phyloP scores from a whole-genome alignment of 1,140 invertebrate genomes.

The Cotesia vestalis region DNA sequence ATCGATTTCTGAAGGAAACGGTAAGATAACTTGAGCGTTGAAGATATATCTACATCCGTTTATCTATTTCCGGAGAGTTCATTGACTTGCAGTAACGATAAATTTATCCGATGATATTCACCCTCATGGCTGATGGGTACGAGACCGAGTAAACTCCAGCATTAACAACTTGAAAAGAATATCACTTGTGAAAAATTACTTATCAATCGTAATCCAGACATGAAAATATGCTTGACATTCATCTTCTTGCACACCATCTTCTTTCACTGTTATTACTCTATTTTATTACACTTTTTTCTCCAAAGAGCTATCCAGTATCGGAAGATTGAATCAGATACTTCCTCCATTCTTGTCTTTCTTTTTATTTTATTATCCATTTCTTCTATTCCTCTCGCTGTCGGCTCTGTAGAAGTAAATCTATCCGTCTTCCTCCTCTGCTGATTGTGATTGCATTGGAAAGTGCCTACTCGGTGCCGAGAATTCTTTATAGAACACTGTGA shows the following conservation, averaged over 20 bases:
- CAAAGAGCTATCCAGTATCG: background rate
- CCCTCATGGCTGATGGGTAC: background rate
- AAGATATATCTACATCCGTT: slow-evolving; percentile 18
- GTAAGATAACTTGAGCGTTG: slow-evolving; percentile 10
- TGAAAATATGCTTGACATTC: background rate
- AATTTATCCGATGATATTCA: slow-evolving; percentile 5
- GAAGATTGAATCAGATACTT: slow-evolving; percentile 8
- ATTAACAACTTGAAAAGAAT: too few relatives aligned
- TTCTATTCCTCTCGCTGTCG: background rate
- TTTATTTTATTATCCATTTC: background rate
- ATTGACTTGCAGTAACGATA: background rate
- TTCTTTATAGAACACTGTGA: background rate
- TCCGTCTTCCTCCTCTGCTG: background rate
- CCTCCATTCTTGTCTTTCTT: background rate
- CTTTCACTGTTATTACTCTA: background rate
- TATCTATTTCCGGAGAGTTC: slow-evolving; percentile 18
- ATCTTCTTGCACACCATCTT: background rate
- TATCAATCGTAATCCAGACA: background rate
- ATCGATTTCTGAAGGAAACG: slow-evolving; percentile 16
- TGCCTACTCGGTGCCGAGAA: background rate
- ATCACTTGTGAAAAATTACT: background rate
- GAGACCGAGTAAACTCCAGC: too few relatives aligned
- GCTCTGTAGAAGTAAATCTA: too few relatives aligned
- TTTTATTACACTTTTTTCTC: background rate
- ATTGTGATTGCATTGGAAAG: slow-evolving; percentile 18